phyloP scores from a whole-genome alignment of 2,113 vertebrate genomes.

The Canis aureus region DNA sequence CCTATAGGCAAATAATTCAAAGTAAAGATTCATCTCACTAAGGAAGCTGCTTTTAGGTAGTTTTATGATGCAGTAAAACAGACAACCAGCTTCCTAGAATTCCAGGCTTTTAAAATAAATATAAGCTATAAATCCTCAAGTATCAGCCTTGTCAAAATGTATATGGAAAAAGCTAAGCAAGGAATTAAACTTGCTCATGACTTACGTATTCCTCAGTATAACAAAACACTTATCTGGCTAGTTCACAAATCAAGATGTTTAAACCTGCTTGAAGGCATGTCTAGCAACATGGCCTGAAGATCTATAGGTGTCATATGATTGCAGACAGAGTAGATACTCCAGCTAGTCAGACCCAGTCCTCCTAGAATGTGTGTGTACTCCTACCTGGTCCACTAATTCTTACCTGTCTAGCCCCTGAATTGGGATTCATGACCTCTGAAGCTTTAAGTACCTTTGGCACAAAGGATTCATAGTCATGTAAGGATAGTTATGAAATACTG shows the following conservation, averaged over 20 bases:
- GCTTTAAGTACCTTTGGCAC: not conserved
- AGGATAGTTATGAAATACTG: not conserved
- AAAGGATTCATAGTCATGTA: not conserved
- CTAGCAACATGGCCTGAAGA: not conserved
- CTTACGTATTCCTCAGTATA: not conserved
- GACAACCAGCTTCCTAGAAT: not conserved
- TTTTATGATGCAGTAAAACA: not conserved
- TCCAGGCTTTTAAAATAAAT: not conserved
- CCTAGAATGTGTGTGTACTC: no score
- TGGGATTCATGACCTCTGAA: not conserved
- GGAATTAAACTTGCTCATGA: not conserved
- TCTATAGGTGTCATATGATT: not conserved
- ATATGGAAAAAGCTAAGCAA: not conserved
- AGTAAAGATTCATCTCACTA: not conserved
- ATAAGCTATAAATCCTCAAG: not conserved
- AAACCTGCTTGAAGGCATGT: rapidly evolving
- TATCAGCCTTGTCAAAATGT: not conserved
- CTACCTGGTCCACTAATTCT: not conserved
- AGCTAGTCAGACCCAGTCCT: not conserved
- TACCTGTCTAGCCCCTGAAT: not conserved
- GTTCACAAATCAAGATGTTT: not conserved
- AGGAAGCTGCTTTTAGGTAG: not conserved
- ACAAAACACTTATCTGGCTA: not conserved
- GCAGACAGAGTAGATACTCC: rapidly evolving
- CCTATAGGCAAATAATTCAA: not conserved